Conservation (phyloP, 2,888 invertebrate genomes). For the Lacanobia oleracea region DNA sequence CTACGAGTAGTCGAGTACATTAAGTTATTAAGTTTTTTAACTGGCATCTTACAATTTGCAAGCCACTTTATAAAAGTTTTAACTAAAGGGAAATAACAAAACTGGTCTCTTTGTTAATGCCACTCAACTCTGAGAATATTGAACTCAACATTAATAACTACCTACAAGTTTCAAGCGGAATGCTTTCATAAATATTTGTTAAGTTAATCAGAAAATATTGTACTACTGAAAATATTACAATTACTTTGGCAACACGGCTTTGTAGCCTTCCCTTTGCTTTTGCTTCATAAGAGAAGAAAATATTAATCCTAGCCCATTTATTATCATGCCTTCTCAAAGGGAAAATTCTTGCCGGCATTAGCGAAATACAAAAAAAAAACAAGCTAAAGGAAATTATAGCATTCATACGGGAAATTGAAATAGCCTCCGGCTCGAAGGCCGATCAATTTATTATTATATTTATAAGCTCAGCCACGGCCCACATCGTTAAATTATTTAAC, state of each 20-base stretch:
- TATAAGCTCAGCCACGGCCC: neutral
- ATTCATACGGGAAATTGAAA: constrained; percentile 48
- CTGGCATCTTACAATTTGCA: neutral
- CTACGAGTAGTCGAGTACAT: too few species aligned
- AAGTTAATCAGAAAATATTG: constrained; percentile 8
- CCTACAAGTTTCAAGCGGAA: neutral
- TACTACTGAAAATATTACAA: constrained; percentile 6
- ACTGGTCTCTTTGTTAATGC: neutral
- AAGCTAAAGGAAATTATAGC: constrained; percentile 34
- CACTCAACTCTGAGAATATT: neutral
- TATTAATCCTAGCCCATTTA: constrained; percentile 22
- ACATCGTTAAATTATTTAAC: constrained; percentile 16
- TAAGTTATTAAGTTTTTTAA: constrained; percentile 23
- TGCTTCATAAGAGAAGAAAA: constrained; percentile 14
- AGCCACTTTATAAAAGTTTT: constrained; percentile 21
- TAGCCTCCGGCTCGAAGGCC: constrained; percentile 24
- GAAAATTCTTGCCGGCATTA: constrained; percentile 5
- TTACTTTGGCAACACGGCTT: constrained; percentile 22
- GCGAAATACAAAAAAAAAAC: constrained; percentile 12
- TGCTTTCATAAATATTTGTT: constrained; percentile 7
- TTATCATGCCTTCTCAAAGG: constrained; percentile 21
- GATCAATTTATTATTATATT: constrained; percentile 43
- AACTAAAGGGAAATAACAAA: constrained; percentile 6
- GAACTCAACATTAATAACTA: neutral
- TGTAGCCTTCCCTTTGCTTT: constrained; percentile 12